Conservation (phyloP, 2,888 invertebrate species). For the Aspidiotus destructor region DNA sequence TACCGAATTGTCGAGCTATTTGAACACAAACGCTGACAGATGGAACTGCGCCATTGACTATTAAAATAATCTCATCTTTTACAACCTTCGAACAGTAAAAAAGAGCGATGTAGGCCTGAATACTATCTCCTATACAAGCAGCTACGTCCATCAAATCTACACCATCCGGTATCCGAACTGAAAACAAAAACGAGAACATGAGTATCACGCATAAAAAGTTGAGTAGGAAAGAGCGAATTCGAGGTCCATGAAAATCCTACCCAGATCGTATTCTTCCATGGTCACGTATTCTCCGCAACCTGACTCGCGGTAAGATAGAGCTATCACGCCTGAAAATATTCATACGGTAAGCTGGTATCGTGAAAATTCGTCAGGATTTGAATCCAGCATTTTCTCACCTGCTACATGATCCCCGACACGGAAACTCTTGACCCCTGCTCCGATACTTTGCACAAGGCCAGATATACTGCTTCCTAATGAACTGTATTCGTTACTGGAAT, state of each 20-base stretch:
- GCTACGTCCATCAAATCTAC: conserved; percentile 42
- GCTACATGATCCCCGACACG: no score
- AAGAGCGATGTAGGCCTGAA: conserved; percentile 45
- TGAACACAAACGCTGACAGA: conserved; percentile 44
- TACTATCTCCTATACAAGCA: conserved; percentile 43
- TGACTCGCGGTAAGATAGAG: conserved; percentile 42
- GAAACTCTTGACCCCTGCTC: no score
- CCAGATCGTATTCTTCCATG: conserved; percentile 44
- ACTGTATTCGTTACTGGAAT: no score
- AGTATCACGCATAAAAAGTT: background rate
- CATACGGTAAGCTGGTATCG: no score
- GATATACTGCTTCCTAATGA: no score
- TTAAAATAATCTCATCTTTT: conserved; percentile 43
- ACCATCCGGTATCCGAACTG: conserved; percentile 20
- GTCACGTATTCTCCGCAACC: conserved; percentile 44
- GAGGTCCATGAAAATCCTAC: conserved; percentile 39
- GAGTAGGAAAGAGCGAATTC: background rate
- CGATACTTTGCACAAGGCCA: no score
- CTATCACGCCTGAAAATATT: conserved; percentile 41
- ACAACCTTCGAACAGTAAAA: conserved; percentile 43
- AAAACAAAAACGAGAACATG: background rate
- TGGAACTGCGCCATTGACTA: conserved; percentile 44
- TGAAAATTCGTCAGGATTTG: no score
- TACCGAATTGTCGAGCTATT: conserved; percentile 44
- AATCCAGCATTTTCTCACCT: no score